Percentiles rank a stretch among this genome's conserved stretches.
Evolutionary conservation across 1,140 invertebrate species (phyloP).

Genomic region (Drosophila fuyamai): DNA sequence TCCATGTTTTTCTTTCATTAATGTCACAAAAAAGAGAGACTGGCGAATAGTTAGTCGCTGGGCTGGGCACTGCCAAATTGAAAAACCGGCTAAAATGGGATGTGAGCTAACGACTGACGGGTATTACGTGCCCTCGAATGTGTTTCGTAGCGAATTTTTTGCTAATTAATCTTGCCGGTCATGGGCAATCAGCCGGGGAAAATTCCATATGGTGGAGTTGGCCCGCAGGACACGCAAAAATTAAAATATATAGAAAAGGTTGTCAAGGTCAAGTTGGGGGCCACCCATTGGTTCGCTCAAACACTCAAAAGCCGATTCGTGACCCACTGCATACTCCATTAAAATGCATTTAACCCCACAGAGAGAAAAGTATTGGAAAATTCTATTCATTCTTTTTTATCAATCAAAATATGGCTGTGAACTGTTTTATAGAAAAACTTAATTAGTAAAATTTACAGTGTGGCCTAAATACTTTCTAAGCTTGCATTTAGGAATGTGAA

Average conservation of each 20-base stretch:
- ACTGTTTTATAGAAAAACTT: neutral
- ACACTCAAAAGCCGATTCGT: conserved; percentile 21
- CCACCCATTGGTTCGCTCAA: conserved; percentile 7
- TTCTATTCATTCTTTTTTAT: too few species aligned
- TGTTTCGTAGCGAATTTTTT: conserved; percentile 24
- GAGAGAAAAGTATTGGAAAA: too few species aligned
- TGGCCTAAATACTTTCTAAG: too few species aligned
- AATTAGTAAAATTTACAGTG: too few species aligned
- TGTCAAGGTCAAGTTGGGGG: conserved; percentile 34
- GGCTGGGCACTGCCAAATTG: conserved; percentile 37
- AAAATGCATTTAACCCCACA: conserved; percentile 15
- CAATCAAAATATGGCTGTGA: neutral
- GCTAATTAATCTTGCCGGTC: conserved; percentile 36
- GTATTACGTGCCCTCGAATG: conserved; percentile 40
- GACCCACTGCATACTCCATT: conserved; percentile 16
- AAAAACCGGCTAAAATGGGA: conserved; percentile 37
- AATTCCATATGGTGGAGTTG: conserved; percentile 1
- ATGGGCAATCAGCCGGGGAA: neutral
- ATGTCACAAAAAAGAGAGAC: conserved; percentile 40
- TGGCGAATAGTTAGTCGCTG: conserved; percentile 3
- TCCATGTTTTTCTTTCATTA: conserved; percentile 64
- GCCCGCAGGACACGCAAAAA: conserved; percentile 30
- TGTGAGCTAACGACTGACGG: conserved; percentile 31
- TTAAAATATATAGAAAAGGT: conserved; percentile 14
- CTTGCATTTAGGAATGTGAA: too few species aligned